These are phyloP conservation scores for Rhinoderma darwinii DNA, from an alignment of 2,113 vertebrate genomes.

Conservation along the genomic window DNA sequence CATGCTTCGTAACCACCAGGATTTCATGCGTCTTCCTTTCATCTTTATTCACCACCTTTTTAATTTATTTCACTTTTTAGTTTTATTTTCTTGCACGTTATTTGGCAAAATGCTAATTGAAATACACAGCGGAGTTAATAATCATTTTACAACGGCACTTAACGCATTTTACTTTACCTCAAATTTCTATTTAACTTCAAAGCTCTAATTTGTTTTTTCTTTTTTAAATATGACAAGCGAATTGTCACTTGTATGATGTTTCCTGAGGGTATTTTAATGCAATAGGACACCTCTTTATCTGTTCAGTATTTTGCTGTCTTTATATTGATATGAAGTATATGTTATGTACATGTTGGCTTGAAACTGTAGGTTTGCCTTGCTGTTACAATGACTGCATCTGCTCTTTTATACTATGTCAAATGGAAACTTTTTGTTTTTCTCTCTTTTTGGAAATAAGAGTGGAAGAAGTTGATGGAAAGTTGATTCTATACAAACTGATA, in stretches of 20 bases:
- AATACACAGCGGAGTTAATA: background rate
- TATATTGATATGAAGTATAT: conserved; percentile 62
- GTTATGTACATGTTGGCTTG: conserved; percentile 62
- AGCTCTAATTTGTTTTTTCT: background rate
- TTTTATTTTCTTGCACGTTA: background rate
- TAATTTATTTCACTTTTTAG: no score
- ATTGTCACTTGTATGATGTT: background rate
- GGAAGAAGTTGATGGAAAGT: conserved; percentile 65
- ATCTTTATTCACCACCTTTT: background rate
- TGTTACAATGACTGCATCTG: conserved; percentile 65
- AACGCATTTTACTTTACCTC: conserved; percentile 18
- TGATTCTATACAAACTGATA: conserved; percentile 59
- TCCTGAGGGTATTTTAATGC: conserved; percentile 45
- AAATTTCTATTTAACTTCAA: background rate
- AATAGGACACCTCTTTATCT: conserved; percentile 63
- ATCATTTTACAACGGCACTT: background rate
- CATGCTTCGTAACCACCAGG: background rate
- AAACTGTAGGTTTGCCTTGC: conserved; percentile 67
- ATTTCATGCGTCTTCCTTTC: background rate
- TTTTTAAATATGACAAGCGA: background rate
- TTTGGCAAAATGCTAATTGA: background rate
- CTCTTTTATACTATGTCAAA: conserved; percentile 67
- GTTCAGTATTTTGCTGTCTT: conserved; percentile 63
- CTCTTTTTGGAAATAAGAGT: conserved; percentile 62
- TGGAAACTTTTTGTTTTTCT: conserved; percentile 56